phyloP scores from a whole-genome alignment of 2,797 vertebrate genomes.

The Xenops minutus region DNA sequence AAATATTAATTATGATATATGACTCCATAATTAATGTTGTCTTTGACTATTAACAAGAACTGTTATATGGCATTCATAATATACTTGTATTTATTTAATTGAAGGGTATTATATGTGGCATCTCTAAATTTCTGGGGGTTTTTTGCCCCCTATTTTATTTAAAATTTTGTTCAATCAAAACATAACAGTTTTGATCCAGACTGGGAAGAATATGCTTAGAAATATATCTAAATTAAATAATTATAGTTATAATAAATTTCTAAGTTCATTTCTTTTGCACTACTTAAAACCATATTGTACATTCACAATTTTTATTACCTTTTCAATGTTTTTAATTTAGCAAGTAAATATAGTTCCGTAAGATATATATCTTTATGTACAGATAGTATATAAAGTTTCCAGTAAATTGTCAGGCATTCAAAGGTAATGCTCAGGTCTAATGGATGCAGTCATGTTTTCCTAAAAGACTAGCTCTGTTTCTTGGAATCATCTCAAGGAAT shows the following conservation, averaged over 20 bases:
- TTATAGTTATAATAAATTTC: neutral
- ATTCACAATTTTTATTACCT: neutral
- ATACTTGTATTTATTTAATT: neutral
- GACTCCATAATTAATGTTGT: neutral
- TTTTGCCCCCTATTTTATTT: neutral
- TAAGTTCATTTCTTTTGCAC: neutral
- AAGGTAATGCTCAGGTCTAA: neutral
- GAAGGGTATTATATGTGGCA: accelerated
- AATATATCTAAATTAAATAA: neutral
- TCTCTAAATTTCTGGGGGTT: neutral
- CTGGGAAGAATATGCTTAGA: neutral
- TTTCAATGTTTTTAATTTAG: neutral
- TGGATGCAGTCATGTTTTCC: neutral
- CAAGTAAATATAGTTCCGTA: neutral
- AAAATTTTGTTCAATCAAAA: neutral
- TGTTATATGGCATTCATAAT: neutral
- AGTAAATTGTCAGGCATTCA: neutral
- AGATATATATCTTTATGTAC: neutral
- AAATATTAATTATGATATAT: neutral
- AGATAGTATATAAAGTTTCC: neutral
- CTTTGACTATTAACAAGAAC: neutral
- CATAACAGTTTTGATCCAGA: neutral
- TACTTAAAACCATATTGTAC: neutral
- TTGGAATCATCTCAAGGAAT: neutral
- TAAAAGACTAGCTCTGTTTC: neutral